A percentile compares a stretch with the other conserved stretches of the same genome.
phyloP scores from a whole-genome alignment of 2,888 invertebrate species.

The Euplagia quadripunctaria region DNA sequence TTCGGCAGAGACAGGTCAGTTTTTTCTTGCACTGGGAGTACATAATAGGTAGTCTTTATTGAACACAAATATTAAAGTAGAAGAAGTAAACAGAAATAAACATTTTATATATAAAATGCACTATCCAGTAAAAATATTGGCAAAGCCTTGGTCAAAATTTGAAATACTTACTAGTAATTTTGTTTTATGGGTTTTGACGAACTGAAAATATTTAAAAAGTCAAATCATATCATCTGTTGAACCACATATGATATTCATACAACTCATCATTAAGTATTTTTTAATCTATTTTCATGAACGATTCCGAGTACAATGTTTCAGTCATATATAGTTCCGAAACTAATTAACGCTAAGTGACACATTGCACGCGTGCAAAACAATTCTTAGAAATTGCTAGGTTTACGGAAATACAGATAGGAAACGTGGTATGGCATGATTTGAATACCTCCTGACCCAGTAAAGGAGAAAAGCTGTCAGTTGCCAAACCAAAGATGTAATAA shows the following conservation, averaged over 20 bases:
- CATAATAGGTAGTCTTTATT: too few species aligned
- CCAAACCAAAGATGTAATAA: not conserved
- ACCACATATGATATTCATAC: too few species aligned
- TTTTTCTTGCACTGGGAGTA: not conserved
- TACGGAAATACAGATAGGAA: conserved; percentile 10
- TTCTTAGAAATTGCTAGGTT: conserved; percentile 7
- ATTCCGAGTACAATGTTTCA: conserved; percentile 14
- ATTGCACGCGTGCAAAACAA: conserved; percentile 12
- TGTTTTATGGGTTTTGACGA: too few species aligned
- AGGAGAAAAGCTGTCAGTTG: not conserved
- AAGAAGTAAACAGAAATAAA: too few species aligned
- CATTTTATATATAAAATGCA: too few species aligned
- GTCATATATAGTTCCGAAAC: conserved; percentile 11
- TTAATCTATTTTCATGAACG: not conserved
- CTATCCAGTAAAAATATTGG: too few species aligned
- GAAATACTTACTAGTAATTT: too few species aligned
- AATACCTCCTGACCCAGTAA: conserved; percentile 15
- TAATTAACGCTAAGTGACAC: conserved; percentile 24
- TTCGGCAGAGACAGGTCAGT: not conserved
- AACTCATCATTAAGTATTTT: not conserved
- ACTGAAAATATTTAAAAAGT: too few species aligned
- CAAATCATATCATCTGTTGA: too few species aligned
- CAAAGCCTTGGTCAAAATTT: too few species aligned
- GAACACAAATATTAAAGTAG: too few species aligned
- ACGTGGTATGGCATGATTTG: conserved; percentile 8